A percentile compares a stretch with the other conserved stretches of the same genome.
phyloP scores from a whole-genome alignment of 2,888 invertebrate species.

The Mellilla xanthometata region DNA sequence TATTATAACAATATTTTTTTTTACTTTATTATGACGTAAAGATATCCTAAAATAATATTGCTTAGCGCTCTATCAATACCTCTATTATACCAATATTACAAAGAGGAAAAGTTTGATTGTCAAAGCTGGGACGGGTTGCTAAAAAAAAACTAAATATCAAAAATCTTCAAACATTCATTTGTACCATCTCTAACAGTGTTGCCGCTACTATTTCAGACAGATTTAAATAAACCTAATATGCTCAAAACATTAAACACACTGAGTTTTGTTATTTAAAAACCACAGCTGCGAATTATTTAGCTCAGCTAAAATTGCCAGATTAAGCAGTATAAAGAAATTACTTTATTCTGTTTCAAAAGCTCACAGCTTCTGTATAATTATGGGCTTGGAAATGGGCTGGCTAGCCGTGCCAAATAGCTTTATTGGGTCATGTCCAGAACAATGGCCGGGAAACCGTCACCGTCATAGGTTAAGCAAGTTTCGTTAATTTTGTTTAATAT shows the following conservation, averaged over 20 bases:
- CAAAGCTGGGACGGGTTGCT: too few relatives aligned
- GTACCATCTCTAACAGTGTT: neutral
- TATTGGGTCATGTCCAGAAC: constrained; percentile 30
- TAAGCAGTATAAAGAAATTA: neutral
- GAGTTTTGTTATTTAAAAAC: neutral
- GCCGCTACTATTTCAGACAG: neutral
- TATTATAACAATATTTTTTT: too few relatives aligned
- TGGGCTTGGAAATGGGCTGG: constrained; percentile 40
- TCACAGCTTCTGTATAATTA: constrained; percentile 39
- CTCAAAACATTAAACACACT: neutral
- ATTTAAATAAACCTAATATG: neutral
- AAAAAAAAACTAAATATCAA: too few relatives aligned
- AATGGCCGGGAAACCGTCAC: neutral
- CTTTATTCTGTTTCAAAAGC: constrained; percentile 27
- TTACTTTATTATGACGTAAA: too few relatives aligned
- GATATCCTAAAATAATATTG: too few relatives aligned
- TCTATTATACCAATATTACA: too few relatives aligned
- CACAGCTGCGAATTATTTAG: neutral
- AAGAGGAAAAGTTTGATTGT: too few relatives aligned
- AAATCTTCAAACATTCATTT: neutral
- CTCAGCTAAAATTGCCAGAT: neutral
- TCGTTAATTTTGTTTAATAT: neutral
- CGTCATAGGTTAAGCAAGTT: neutral
- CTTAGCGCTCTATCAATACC: too few relatives aligned
- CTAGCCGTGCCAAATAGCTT: constrained; percentile 41